Base-by-base conservation (phyloP, 2,113 vertebrate species). In the Sminthopsis crassicaudata region DNA sequence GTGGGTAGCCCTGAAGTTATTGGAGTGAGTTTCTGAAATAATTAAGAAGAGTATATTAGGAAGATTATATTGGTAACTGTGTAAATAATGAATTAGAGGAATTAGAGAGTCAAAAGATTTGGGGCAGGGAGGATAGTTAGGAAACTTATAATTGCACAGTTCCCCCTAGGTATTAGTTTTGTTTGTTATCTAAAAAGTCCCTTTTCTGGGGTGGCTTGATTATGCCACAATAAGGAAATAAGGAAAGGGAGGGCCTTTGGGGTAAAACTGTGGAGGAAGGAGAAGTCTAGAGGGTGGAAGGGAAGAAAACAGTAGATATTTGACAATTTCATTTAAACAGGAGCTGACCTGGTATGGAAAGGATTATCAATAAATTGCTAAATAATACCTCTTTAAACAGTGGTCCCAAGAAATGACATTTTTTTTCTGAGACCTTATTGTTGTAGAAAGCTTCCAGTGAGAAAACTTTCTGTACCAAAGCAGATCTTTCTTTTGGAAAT, bases 221-320 rank as follows among this genome's bases (percentile, higher is more conserved):
- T 46, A 91, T n/a, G 51, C 89, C 42, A 42, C 19, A 42, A 8
- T 11, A 46, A 94, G 90, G 92, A 97, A 96, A 90, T 91, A 67
- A 95, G 54, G 90, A 60, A 53, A 53, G 91, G 53, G 50, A 53
- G 90, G 52, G 67, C 5, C 10, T 6, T 91, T 94, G 46, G 51
- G 76, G 76, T 51, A 90, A 0, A 50, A 52, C 55, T 52, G 76
- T 0, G 2, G 48, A 94, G 12, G 91, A 46, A 8, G 11, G 53
- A 48, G 94, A 94, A 90, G 90, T 1, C 46, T 91, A 23, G 22
- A 24, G 25, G 30, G 8, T 24, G 5, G 22, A 53, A 5, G n/a
- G 36, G 24, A 91, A 46, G 25, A 52, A 57, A 90, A 89, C 0
- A 67, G 46, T 36, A 76, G 16, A 0, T 26, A 84, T 7, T 60